A percentile compares a stretch with the other conserved stretches of the same genome.
Evolutionary conservation across 2,888 invertebrate genomes (phyloP).

Genomic region (Pristionchus maxplancki): DNA sequence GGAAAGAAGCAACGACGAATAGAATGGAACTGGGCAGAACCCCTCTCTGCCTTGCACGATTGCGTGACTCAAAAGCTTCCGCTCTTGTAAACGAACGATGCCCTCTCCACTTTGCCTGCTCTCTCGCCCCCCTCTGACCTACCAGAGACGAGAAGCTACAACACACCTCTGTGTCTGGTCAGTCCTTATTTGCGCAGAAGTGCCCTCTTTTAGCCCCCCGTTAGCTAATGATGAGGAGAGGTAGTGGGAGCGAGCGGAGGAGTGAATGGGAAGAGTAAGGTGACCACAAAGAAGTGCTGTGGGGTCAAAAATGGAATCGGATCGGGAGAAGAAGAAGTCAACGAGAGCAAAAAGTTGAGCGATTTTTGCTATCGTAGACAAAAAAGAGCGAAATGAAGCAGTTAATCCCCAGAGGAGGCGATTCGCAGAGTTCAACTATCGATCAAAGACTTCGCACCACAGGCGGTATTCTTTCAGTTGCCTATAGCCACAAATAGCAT

Average conservation of each 20-base stretch:
- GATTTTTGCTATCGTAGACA: background rate
- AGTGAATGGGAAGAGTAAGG: background rate
- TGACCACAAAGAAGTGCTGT: background rate
- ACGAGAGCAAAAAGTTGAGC: conserved; percentile 3
- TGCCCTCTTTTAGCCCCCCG: background rate
- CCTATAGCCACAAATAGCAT: no score
- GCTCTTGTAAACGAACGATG: background rate
- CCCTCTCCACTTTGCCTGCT: background rate
- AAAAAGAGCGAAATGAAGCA: background rate
- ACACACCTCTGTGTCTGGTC: background rate
- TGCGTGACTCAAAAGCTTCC: conserved; percentile 27
- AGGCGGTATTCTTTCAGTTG: no score
- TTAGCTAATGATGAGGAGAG: background rate
- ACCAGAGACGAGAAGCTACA: background rate
- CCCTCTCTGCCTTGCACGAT: background rate
- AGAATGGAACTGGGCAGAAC: background rate
- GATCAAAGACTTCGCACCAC: no score
- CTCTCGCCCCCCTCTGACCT: background rate
- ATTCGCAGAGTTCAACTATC: background rate
- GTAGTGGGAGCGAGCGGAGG: background rate
- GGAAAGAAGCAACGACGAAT: no score
- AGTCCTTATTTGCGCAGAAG: background rate
- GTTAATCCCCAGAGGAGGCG: background rate
- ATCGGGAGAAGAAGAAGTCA: background rate
- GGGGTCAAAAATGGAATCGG: background rate